phyloP scores from a whole-genome alignment of 2,797 vertebrate genomes.

The Hydrophis major region DNA sequence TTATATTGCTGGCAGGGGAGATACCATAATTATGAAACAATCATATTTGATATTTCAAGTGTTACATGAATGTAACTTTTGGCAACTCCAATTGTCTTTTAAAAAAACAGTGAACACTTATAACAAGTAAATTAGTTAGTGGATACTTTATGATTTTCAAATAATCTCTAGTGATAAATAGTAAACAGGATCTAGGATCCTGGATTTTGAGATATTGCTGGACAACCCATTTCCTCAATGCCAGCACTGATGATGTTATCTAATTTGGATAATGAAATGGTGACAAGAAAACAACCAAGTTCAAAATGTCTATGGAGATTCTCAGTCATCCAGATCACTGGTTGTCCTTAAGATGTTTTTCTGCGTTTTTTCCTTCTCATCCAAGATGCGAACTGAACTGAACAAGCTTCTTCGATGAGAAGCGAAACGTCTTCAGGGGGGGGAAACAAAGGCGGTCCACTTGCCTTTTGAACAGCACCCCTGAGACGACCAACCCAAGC shows the following conservation, averaged over 20 bases:
- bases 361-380: neutral
- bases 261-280: neutral
- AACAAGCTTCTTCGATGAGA: neutral
- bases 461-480: neutral
- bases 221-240: neutral
- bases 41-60: neutral
- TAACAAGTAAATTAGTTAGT: no score
- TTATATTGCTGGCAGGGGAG: no score
- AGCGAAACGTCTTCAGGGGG: neutral
- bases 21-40: neutral
- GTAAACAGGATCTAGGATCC: no score
- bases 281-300: neutral
- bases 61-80: neutral
- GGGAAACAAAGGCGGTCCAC: neutral
- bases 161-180: no score
- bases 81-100: neutral
- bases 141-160: no score
- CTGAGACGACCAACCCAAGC: neutral
- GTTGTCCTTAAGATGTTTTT: neutral
- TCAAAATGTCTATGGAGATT: neutral
- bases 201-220: no score
- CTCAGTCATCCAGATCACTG: neutral
- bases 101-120: no score
- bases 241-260: neutral
- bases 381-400: neutral